phyloP scores from a whole-genome alignment of 2,888 invertebrate genomes.

The Nezara viridula region DNA sequence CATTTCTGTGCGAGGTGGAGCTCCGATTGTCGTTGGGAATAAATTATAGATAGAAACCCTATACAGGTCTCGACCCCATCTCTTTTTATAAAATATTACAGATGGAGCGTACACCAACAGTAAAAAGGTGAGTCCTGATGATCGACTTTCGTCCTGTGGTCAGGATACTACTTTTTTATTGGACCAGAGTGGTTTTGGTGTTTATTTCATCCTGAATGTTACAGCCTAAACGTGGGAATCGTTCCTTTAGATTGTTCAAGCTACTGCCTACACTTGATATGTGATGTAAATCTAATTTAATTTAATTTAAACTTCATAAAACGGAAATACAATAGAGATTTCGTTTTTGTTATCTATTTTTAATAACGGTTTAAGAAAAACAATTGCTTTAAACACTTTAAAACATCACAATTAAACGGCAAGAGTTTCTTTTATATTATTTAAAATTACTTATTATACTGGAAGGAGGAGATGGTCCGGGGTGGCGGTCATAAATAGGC shows the following conservation, averaged over 20 bases:
- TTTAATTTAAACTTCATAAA: no score
- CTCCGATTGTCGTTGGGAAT: not conserved
- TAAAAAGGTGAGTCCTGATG: not conserved
- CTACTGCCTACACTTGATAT: not conserved
- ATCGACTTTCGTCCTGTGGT: conserved; percentile 33
- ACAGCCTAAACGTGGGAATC: not conserved
- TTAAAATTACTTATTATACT: no score
- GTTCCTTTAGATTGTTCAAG: not conserved
- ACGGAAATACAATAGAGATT: no score
- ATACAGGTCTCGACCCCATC: not conserved
- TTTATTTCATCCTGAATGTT: conserved; percentile 26
- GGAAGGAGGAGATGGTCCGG: no score
- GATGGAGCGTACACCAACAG: not conserved
- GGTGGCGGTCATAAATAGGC: no score
- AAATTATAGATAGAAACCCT: conserved; percentile 17
- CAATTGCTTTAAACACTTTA: no score
- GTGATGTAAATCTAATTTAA: no score
- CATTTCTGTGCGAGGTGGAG: not conserved
- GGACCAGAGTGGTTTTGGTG: conserved; percentile 1
- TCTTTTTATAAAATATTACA: conserved; percentile 38
- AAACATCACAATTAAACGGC: no score
- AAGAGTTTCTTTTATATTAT: no score
- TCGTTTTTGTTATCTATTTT: no score
- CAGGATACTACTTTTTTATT: not conserved
- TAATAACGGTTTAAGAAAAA: no score